A percentile compares a stretch with the other conserved stretches of the same genome.
Conservation (phyloP, 2,113 vertebrate genomes). For the Eptatretus burgeri region DNA sequence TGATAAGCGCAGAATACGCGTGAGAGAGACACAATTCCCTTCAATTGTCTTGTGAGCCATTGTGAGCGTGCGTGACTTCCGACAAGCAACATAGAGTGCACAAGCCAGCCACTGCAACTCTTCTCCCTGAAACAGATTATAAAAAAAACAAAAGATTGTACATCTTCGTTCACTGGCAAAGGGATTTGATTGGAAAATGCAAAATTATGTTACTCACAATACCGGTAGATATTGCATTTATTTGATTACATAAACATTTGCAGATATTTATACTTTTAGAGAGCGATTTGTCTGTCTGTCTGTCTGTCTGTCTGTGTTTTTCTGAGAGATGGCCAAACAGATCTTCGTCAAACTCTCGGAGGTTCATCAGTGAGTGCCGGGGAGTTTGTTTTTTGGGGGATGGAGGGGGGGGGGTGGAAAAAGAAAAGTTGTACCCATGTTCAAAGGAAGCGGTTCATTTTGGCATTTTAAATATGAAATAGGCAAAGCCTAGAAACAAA, state of each 20-base stretch:
- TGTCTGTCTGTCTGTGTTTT: background rate
- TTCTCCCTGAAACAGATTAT: conserved; percentile 33
- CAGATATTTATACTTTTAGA: background rate
- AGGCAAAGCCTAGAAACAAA: too few relatives aligned
- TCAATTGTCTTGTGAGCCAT: conserved; percentile 69
- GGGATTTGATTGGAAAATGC: background rate
- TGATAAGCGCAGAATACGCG: conserved; percentile 58
- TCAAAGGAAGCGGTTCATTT: too few relatives aligned
- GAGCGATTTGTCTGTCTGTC: background rate
- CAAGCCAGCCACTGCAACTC: conserved; percentile 74
- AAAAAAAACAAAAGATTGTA: background rate
- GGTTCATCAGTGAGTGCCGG: too few relatives aligned
- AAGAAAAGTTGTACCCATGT: too few relatives aligned
- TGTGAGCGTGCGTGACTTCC: conserved; percentile 51
- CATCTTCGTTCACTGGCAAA: too few relatives aligned
- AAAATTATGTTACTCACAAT: too few relatives aligned
- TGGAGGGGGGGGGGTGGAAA: too few relatives aligned
- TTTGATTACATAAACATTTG: background rate
- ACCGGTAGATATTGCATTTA: background rate
- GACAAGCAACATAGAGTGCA: conserved; percentile 59
- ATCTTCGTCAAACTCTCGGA: too few relatives aligned
- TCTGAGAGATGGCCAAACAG: too few relatives aligned
- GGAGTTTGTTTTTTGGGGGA: too few relatives aligned
- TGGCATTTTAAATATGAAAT: too few relatives aligned
- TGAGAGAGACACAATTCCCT: conserved; percentile 82